Percentiles rank a stretch among this genome's conserved stretches.
Conservation (phyloP, 1,140 invertebrate genomes). For the Bombus ignitus region DNA sequence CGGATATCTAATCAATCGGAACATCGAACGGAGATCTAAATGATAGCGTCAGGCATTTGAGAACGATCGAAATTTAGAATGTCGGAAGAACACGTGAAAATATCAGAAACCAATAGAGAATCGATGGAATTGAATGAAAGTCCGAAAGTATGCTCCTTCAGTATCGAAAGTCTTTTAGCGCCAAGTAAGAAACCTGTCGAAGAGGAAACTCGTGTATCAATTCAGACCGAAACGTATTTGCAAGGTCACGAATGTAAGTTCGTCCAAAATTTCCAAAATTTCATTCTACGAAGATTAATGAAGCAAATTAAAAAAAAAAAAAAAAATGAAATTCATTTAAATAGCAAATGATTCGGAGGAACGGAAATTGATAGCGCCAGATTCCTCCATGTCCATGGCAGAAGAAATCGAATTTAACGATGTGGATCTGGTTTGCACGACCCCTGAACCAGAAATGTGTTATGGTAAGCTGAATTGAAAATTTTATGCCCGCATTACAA, state of each 20-base stretch:
- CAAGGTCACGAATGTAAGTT: constrained; percentile 59
- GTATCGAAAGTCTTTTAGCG: constrained; percentile 77
- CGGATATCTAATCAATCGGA: neutral
- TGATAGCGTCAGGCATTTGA: neutral
- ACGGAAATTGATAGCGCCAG: constrained; percentile 70
- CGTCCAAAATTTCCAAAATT: neutral
- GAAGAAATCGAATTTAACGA: constrained; percentile 76
- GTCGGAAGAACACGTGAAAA: constrained; percentile 66
- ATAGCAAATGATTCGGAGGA: constrained; percentile 70
- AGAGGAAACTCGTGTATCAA: constrained; percentile 22
- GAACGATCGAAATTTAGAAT: constrained; percentile 54
- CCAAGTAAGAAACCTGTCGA: constrained; percentile 55
- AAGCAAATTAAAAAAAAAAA: neutral
- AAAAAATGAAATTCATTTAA: constrained; percentile 23
- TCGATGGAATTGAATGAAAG: constrained; percentile 44
- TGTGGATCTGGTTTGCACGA: constrained; percentile 70
- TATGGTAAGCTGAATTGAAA: constrained; percentile 71
- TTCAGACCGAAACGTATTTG: constrained; percentile 39
- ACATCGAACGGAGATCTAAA: constrained; percentile 3
- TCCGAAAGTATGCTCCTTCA: constrained; percentile 72
- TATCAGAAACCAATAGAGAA: constrained; percentile 37
- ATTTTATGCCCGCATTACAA: too few relatives aligned
- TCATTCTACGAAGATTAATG: neutral
- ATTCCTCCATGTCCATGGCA: constrained; percentile 74
- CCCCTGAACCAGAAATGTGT: constrained; percentile 74